Evolutionary conservation across 2,888 invertebrate species (phyloP).

Genomic region (Stenodema calcarata): DNA sequence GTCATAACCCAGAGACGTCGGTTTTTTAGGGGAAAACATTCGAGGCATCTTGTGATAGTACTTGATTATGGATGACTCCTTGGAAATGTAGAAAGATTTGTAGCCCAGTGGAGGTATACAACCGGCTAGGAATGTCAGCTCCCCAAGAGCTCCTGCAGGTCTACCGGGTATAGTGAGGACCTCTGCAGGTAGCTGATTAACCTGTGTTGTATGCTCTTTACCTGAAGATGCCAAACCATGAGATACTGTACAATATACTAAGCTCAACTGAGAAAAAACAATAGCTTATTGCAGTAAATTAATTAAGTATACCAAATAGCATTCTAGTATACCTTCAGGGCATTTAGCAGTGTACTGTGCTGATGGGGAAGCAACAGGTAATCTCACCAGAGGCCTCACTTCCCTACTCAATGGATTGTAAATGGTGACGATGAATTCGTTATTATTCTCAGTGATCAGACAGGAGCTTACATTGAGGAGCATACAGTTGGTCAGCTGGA

Average conservation of each 20-base stretch:
- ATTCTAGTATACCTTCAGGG: slow-evolving; percentile 67
- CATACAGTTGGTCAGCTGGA: slow-evolving; percentile 61
- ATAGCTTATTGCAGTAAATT: too few species aligned
- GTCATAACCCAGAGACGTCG: slow-evolving; percentile 30
- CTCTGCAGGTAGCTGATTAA: slow-evolving; percentile 69
- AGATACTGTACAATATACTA: neutral
- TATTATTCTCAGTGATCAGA: slow-evolving; percentile 67
- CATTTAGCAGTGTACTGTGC: slow-evolving; percentile 60
- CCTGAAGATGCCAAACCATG: slow-evolving; percentile 36
- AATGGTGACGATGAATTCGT: slow-evolving; percentile 73
- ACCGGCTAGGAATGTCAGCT: slow-evolving; percentile 74
- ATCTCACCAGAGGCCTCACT: slow-evolving; percentile 67
- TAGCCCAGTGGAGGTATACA: slow-evolving; percentile 73
- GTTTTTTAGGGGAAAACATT: neutral
- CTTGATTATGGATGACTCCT: neutral
- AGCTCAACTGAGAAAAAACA: too few species aligned
- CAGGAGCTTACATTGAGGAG: slow-evolving; percentile 81
- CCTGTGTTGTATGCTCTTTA: slow-evolving; percentile 57
- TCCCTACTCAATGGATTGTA: slow-evolving; percentile 81
- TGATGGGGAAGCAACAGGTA: slow-evolving; percentile 66
- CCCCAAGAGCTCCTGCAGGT: slow-evolving; percentile 68
- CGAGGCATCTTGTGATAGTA: neutral
- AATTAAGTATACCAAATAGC: too few species aligned
- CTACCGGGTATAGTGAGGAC: slow-evolving; percentile 71
- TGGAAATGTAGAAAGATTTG: slow-evolving; percentile 68